Percentiles rank a stretch among this genome's conserved stretches.
Evolutionary conservation across 2,888 invertebrate genomes (phyloP).

Genomic region (Lithosia quadra): DNA sequence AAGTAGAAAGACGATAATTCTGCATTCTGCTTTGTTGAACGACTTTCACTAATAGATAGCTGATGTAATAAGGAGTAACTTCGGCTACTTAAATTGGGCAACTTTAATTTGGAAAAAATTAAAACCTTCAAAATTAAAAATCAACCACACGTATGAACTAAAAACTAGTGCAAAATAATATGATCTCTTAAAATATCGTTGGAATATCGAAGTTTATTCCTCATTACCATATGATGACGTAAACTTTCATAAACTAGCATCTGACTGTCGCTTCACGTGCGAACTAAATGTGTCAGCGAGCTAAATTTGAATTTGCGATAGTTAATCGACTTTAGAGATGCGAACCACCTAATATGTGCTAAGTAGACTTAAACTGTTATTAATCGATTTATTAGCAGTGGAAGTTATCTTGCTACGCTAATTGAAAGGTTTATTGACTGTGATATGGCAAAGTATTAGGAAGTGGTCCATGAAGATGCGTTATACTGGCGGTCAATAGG

Average conservation of each 20-base stretch:
- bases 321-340: slow-evolving; percentile 64
- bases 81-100: too few species aligned
- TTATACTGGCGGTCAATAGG: neutral
- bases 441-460: neutral
- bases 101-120: too few species aligned
- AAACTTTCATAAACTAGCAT: slow-evolving; percentile 48
- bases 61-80: too few species aligned
- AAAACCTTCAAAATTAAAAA: too few species aligned
- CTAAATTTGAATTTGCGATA: slow-evolving; percentile 64
- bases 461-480: neutral
- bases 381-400: slow-evolving; percentile 50
- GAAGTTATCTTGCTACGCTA: neutral
- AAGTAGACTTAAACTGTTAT: slow-evolving; percentile 58
- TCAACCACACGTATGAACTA: too few species aligned
- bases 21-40: too few species aligned
- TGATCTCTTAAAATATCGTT: slow-evolving; percentile 24
- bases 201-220: slow-evolving; percentile 32
- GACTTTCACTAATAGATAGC: too few species aligned
- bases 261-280: slow-evolving; percentile 46
- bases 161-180: too few species aligned
- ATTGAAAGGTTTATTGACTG: neutral
- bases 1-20: too few species aligned
- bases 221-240: slow-evolving; percentile 42
- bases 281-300: slow-evolving; percentile 59
- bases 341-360: slow-evolving; percentile 55